Evolutionary conservation across 2,113 vertebrate genomes (phyloP), one percentile per base, ranked within the genome.

Genomic region (Turnix velox): DNA sequence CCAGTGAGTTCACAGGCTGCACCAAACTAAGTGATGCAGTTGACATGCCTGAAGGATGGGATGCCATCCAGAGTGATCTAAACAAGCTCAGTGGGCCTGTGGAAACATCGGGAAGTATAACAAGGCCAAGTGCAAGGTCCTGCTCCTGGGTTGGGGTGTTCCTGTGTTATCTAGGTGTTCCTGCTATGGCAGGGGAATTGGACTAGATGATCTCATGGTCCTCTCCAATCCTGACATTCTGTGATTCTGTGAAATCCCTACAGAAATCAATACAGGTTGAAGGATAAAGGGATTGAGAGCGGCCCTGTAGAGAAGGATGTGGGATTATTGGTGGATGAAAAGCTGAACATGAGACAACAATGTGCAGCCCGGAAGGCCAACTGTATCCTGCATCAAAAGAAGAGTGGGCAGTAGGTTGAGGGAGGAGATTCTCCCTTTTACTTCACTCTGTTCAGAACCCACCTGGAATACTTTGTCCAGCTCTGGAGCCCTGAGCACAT

Each of bases 131-230:
- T 19, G 7, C 20, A 83, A 35, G 24, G 49, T 48, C 55, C 19
- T 55, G 20, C 57, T 20, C 20, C 0, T 30, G 30, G 13, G 19
- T 72, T 1, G 0, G 24, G 16, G 11, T 10, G n/a, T n/a, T n/a
- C n/a, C n/a, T n/a, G n/a, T n/a, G n/a, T n/a, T n/a, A n/a, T n/a
- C n/a, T n/a, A n/a, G n/a, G n/a, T n/a, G n/a, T n/a, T n/a, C n/a
- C n/a, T n/a, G n/a, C n/a, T n/a, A n/a, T n/a, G n/a, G n/a, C n/a
- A n/a, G n/a, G n/a, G n/a, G n/a, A n/a, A n/a, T n/a, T n/a, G n/a
- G n/a, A n/a, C n/a, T n/a, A n/a, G n/a, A n/a, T n/a, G n/a, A n/a
- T n/a, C n/a, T n/a, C n/a, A n/a, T n/a, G n/a, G n/a, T n/a, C n/a
- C n/a, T n/a, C n/a, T n/a, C n/a, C n/a, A n/a, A n/a, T n/a, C n/a